Evolutionary conservation across 2,888 invertebrate species (phyloP).

Genomic region (Calliopum simillimum): DNA sequence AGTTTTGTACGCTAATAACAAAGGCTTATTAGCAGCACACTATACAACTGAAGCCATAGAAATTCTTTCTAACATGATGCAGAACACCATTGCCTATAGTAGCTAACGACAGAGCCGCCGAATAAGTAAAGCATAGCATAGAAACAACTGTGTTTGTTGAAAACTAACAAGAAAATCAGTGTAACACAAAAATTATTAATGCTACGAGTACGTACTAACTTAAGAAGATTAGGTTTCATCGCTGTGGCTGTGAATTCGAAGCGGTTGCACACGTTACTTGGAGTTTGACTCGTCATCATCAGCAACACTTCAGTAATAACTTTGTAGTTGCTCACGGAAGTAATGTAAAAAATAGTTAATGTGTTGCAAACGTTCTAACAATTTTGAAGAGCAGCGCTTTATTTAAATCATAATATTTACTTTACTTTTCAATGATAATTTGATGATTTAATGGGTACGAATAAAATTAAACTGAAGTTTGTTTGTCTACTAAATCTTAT

Average conservation of each 20-base stretch:
- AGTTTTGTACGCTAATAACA: background rate
- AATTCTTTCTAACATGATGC: conserved; percentile 2
- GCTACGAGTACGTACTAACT: too few species aligned
- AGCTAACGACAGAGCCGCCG: too few species aligned
- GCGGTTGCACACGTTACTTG: conserved; percentile 50
- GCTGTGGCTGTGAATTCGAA: conserved; percentile 25
- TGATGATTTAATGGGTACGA: background rate
- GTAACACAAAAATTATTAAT: conserved; percentile 13
- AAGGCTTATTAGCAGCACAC: background rate
- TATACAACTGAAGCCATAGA: conserved; percentile 27
- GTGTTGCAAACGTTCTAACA: background rate
- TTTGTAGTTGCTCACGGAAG: background rate
- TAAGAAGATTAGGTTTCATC: conserved; percentile 13
- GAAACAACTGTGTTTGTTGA: conserved; percentile 1
- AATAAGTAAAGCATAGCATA: too few species aligned
- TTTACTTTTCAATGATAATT: background rate
- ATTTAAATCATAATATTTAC: background rate
- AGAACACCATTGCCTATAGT: background rate
- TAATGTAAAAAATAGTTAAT: background rate
- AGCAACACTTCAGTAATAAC: background rate
- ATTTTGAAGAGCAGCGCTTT: background rate
- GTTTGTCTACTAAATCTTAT: background rate
- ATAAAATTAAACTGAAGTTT: background rate
- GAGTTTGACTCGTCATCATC: background rate
- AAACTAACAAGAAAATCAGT: conserved; percentile 12